Evolutionary conservation across 2,113 vertebrate genomes (phyloP).

Genomic region (Acinonyx jubatus): DNA sequence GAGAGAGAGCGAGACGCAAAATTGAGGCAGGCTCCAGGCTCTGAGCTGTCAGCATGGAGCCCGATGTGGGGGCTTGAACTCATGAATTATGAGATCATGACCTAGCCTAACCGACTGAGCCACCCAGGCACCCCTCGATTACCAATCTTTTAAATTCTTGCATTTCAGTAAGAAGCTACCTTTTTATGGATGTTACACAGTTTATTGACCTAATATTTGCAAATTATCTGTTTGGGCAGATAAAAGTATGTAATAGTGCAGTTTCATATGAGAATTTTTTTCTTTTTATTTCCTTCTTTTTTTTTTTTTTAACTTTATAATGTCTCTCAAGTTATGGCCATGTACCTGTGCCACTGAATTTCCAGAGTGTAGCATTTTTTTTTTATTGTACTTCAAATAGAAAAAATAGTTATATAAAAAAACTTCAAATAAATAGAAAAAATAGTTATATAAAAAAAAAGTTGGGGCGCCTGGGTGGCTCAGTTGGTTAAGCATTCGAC

Average conservation of each 20-base stretch:
- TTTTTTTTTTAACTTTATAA: background rate
- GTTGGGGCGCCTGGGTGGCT: too few species aligned
- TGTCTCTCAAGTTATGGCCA: background rate
- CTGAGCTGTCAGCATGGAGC: too few species aligned
- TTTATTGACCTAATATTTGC: background rate
- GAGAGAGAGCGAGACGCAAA: too few species aligned
- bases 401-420: conserved; percentile 69
- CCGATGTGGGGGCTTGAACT: too few species aligned
- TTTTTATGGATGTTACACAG: background rate
- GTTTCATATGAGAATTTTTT: background rate
- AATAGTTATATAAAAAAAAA: background rate
- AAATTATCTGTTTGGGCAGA: background rate
- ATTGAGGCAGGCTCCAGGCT: too few species aligned
- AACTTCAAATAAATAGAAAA: conserved; percentile 95
- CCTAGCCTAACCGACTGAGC: too few species aligned
- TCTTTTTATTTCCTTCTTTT: background rate
- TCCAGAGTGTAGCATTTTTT: conserved; percentile 47
- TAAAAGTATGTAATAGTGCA: background rate
- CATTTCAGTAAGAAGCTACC: background rate
- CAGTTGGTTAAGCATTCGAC: too few species aligned
- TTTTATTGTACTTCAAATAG: conserved; percentile 94
- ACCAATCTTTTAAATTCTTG: background rate
- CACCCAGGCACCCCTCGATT: too few species aligned
- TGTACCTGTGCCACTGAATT: background rate
- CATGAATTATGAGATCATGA: too few species aligned